Evolutionary conservation across 1,140 invertebrate genomes (phyloP).

Genomic region (Trinorchestia longiramus): DNA sequence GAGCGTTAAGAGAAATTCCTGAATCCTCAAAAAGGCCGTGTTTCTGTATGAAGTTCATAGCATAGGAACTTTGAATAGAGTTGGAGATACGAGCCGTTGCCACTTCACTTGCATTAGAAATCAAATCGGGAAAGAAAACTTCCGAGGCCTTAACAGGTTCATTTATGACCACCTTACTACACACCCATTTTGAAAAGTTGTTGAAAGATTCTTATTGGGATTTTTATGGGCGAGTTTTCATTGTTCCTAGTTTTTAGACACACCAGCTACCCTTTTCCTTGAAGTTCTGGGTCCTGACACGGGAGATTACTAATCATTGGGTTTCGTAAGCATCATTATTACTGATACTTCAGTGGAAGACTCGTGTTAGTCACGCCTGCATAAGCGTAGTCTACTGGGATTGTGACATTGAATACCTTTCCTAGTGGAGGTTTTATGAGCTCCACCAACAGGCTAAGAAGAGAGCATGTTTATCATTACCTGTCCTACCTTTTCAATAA

Average conservation of each 20-base stretch:
- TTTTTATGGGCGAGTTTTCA: slow-evolving; percentile 11
- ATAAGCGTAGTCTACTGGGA: not conserved
- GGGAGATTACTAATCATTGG: not conserved
- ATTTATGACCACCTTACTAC: not conserved
- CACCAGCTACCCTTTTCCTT: not conserved
- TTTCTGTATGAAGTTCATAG: slow-evolving; percentile 14
- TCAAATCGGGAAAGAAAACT: slow-evolving; percentile 8
- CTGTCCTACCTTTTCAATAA: not conserved
- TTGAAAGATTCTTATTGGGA: not conserved
- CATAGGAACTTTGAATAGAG: not conserved
- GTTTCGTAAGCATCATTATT: not conserved
- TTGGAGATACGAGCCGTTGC: not conserved
- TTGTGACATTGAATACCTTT: not conserved
- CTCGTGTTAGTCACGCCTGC: not conserved
- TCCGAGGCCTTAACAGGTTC: slow-evolving; percentile 16
- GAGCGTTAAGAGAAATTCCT: not conserved
- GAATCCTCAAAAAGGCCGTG: slow-evolving; percentile 5
- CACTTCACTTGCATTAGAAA: not conserved
- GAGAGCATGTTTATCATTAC: not conserved
- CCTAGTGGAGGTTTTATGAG: not conserved
- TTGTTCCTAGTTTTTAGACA: not conserved
- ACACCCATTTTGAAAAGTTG: not conserved
- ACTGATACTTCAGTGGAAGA: not conserved
- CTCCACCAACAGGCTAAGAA: not conserved
- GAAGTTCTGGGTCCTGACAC: not conserved